phyloP scores from a whole-genome alignment of 2,888 invertebrate genomes.

The Elmis aenea region DNA sequence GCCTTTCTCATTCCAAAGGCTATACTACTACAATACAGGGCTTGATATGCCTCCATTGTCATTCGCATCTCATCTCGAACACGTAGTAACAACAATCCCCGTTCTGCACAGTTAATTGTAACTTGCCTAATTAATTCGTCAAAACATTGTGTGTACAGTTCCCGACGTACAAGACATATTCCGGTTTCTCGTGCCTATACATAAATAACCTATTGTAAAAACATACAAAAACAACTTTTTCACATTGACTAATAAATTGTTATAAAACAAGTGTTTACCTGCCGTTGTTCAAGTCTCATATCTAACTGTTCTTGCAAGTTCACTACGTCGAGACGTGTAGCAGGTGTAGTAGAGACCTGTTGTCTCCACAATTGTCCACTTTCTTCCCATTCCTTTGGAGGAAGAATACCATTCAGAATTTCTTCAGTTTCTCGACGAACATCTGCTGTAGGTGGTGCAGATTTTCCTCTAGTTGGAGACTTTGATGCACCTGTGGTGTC shows the following conservation, averaged over 20 bases:
- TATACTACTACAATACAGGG: slow-evolving; percentile 93
- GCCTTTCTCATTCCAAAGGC: slow-evolving; percentile 98
- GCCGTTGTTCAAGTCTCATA: slow-evolving; percentile 51
- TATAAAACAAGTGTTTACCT: no score
- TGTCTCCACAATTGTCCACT: slow-evolving; percentile 89
- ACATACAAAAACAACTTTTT: background rate
- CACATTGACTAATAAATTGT: background rate
- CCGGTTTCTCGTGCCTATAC: slow-evolving; percentile 92
- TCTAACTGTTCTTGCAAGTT: slow-evolving; percentile 95
- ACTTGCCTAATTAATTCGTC: slow-evolving; percentile 92
- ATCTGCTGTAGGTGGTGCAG: slow-evolving; percentile 54
- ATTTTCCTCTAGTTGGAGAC: slow-evolving; percentile 34
- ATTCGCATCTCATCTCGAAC: slow-evolving; percentile 94
- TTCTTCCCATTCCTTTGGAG: slow-evolving; percentile 94
- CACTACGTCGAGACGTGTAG: slow-evolving; percentile 91
- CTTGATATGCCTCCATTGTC: slow-evolving; percentile 95
- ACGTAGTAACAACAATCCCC: slow-evolving; percentile 86
- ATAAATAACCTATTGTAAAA: slow-evolving; percentile 1
- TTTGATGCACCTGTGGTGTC: slow-evolving; percentile 8
- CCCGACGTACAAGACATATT: slow-evolving; percentile 89
- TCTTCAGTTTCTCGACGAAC: slow-evolving; percentile 80
- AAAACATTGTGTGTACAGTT: slow-evolving; percentile 94
- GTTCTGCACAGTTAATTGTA: slow-evolving; percentile 94
- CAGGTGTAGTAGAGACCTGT: slow-evolving; percentile 92
- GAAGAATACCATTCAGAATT: slow-evolving; percentile 86